phyloP scores from a whole-genome alignment of 2,113 vertebrate species.

The Pelusios castaneus region DNA sequence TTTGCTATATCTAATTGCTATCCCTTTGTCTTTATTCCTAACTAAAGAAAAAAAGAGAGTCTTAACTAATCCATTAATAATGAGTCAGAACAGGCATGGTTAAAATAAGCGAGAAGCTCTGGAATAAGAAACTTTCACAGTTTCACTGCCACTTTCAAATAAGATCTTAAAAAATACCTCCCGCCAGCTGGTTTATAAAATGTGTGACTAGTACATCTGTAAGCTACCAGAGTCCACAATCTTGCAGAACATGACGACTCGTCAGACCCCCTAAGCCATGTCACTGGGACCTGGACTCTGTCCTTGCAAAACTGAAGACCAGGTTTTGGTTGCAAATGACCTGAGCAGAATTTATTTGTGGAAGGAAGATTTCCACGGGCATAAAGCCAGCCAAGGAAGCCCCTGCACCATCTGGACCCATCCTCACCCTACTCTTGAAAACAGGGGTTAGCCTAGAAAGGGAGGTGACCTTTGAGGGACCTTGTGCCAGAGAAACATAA shows the following conservation, averaged over 20 bases:
- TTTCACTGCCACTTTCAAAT: constrained; percentile 57
- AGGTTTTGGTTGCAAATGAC: constrained; percentile 15
- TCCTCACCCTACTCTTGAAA: background rate
- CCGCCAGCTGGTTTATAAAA: constrained; percentile 52
- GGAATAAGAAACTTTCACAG: constrained; percentile 59
- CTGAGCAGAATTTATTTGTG: background rate
- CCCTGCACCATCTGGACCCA: background rate
- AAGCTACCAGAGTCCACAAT: constrained; percentile 61
- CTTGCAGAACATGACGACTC: constrained; percentile 49
- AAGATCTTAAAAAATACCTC: constrained; percentile 59
- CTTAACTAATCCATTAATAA: constrained; percentile 42
- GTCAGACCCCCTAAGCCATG: constrained; percentile 36
- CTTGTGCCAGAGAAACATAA: background rate
- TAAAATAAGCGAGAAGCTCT: constrained; percentile 54
- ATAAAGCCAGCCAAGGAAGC: constrained; percentile 29
- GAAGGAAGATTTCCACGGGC: constrained; percentile 38
- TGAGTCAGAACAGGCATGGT: constrained; percentile 54
- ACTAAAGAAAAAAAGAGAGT: constrained; percentile 6
- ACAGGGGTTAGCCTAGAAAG: background rate
- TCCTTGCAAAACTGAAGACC: constrained; percentile 58
- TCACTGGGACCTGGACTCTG: constrained; percentile 54
- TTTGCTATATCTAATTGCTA: background rate
- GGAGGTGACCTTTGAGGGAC: background rate
- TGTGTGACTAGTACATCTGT: constrained; percentile 57
- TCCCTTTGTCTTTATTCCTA: background rate